Evolutionary conservation across 2,888 invertebrate genomes (phyloP).

Genomic region (Polia nebulosa): DNA sequence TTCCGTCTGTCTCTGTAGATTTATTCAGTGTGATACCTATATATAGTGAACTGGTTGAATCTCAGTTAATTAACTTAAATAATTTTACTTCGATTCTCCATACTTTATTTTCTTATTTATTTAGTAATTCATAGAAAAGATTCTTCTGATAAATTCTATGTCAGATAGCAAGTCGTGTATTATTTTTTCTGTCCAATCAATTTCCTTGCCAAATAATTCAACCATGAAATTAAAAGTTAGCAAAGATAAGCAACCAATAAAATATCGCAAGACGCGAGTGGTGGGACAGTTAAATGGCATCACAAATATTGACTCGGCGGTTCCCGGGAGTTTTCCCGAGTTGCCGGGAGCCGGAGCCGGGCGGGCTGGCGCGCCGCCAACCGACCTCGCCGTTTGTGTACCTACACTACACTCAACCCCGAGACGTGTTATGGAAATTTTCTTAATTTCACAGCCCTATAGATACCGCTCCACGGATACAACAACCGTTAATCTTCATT

Average conservation of each 20-base stretch:
- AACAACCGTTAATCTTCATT: conserved; percentile 49
- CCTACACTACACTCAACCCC: conserved; percentile 61
- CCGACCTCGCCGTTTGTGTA: conserved; percentile 67
- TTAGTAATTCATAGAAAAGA: background rate
- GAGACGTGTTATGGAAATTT: conserved; percentile 64
- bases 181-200: conserved; percentile 18
- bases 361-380: conserved; percentile 74
- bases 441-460: conserved; percentile 56
- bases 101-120: background rate
- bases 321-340: conserved; percentile 73
- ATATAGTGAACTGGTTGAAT: conserved; percentile 39
- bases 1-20: conserved; percentile 40
- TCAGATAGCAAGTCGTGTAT: background rate
- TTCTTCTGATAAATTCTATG: background rate
- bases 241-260: conserved; percentile 75
- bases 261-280: conserved; percentile 75
- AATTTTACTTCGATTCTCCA: background rate
- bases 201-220: conserved; percentile 35
- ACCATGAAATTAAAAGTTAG: conserved; percentile 65
- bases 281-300: conserved; percentile 83
- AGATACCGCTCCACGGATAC: conserved; percentile 32
- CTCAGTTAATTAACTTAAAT: conserved; percentile 12
- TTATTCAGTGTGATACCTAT: conserved; percentile 23
- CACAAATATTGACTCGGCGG: conserved; percentile 87
- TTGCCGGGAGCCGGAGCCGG: conserved; percentile 53